phyloP scores from a whole-genome alignment of 1,140 invertebrate genomes.

The Pectinophora gossypiella region DNA sequence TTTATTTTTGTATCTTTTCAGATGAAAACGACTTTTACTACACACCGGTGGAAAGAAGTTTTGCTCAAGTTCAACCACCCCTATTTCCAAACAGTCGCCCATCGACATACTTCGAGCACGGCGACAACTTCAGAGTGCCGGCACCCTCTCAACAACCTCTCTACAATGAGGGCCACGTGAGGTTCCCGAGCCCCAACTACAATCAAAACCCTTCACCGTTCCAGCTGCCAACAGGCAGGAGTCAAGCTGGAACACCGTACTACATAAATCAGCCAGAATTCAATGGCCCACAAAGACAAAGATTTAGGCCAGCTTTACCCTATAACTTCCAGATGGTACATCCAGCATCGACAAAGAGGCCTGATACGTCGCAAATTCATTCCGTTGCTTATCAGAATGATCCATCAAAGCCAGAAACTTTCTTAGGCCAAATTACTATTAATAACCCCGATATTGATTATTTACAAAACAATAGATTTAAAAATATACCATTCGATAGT shows the following conservation, averaged over 20 bases:
- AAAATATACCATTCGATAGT: conserved; percentile 63
- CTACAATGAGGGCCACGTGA: conserved; percentile 48
- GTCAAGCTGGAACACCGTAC: conserved; percentile 61
- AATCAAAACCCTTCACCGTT: conserved; percentile 70
- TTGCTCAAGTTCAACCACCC: conserved; percentile 70
- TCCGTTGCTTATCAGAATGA: conserved; percentile 73
- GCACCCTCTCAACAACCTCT: conserved; percentile 45
- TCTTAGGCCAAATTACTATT: conserved; percentile 76
- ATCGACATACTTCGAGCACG: conserved; percentile 55
- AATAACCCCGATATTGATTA: conserved; percentile 75
- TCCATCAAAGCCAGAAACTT: conserved; percentile 76
- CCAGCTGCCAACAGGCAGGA: conserved; percentile 65
- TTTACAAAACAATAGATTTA: conserved; percentile 59
- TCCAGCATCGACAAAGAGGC: conserved; percentile 67
- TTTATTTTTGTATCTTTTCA: conserved; percentile 45
- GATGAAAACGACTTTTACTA: conserved; percentile 67
- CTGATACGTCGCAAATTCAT: conserved; percentile 62
- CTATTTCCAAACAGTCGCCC: conserved; percentile 61
- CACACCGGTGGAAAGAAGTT: conserved; percentile 65
- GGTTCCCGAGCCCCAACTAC: conserved; percentile 62
- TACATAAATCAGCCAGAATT: conserved; percentile 69
- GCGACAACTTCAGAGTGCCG: conserved; percentile 49
- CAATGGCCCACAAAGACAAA: conserved; percentile 44
- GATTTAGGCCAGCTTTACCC: conserved; percentile 58
- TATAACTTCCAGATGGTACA: conserved; percentile 68